phyloP scores from a whole-genome alignment of 2,113 vertebrate species.

The Corynorhinus townsendii region DNA sequence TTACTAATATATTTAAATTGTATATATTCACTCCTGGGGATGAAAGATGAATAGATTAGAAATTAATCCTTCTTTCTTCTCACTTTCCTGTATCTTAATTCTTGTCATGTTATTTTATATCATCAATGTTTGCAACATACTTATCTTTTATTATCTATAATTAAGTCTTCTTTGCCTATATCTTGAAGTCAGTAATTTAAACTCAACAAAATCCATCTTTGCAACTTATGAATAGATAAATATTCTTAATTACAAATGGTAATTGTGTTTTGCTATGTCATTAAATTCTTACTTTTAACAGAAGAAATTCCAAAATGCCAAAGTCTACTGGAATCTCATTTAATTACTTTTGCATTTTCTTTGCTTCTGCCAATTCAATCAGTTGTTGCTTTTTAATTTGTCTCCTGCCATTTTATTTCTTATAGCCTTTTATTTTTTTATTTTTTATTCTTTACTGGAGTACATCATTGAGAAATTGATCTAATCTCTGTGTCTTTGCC shows the following conservation, averaged over 20 bases:
- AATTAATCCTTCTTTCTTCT: not conserved
- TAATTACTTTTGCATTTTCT: not conserved
- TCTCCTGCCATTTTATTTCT: not conserved
- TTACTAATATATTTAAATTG: not conserved
- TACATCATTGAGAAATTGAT: not conserved
- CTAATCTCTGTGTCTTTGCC: not conserved
- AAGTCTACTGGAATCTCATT: not conserved
- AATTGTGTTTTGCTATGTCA: not conserved
- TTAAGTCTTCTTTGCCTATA: not conserved
- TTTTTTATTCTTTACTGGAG: not conserved
- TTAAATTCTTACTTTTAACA: not conserved
- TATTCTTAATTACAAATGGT: not conserved
- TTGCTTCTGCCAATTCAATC: not conserved
- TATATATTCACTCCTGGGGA: not conserved
- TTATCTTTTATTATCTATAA: not conserved
- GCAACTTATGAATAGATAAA: not conserved
- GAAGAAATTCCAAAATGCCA: not conserved
- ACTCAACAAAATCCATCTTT: not conserved
- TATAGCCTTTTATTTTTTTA: not conserved
- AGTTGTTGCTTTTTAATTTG: not conserved
- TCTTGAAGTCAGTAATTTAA: not conserved
- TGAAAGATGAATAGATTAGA: not conserved
- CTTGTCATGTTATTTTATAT: not conserved
- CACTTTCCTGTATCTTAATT: not conserved
- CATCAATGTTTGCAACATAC: not conserved